Conservation (phyloP, 35 echinoderm and acorn worm species). For the Stichopus chloronotus region DNA sequence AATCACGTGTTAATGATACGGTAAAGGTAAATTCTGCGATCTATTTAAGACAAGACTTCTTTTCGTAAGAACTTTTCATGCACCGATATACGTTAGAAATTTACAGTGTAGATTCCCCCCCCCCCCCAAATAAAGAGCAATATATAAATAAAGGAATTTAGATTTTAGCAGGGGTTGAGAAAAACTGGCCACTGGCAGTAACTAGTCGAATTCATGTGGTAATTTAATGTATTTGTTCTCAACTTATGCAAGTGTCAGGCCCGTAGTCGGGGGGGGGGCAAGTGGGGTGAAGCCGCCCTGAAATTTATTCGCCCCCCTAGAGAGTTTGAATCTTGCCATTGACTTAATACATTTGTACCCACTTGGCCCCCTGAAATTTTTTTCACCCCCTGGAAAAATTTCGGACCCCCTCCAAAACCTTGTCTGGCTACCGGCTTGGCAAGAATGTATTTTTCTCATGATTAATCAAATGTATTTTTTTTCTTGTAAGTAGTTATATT, state of each 20-base stretch:
- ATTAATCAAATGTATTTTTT: not conserved
- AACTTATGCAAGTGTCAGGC: not conserved
- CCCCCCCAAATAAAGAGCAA: not conserved
- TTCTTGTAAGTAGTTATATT: not conserved
- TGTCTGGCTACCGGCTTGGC: no score
- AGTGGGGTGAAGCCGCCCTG: no score
- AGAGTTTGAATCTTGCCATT: no score
- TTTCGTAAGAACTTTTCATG: conserved; percentile 13
- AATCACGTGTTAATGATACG: no score
- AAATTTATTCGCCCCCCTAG: no score
- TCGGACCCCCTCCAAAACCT: no score
- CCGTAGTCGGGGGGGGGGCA: not conserved
- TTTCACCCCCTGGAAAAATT: no score
- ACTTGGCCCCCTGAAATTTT: no score
- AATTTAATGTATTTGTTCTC: not conserved
- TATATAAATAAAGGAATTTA: not conserved
- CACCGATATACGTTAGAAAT: not conserved
- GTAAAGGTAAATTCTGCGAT: conserved; percentile 31
- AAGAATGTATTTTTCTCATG: no score
- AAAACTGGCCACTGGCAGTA: not conserved
- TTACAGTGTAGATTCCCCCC: conserved; percentile 22
- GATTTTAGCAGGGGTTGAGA: not conserved
- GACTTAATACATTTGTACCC: no score
- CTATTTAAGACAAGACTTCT: conserved; percentile 10
- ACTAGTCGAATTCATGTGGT: not conserved